These are phyloP conservation scores for Climacteris rufus DNA, from an alignment of 2,113 vertebrate genomes.

Conservation along the genomic window DNA sequence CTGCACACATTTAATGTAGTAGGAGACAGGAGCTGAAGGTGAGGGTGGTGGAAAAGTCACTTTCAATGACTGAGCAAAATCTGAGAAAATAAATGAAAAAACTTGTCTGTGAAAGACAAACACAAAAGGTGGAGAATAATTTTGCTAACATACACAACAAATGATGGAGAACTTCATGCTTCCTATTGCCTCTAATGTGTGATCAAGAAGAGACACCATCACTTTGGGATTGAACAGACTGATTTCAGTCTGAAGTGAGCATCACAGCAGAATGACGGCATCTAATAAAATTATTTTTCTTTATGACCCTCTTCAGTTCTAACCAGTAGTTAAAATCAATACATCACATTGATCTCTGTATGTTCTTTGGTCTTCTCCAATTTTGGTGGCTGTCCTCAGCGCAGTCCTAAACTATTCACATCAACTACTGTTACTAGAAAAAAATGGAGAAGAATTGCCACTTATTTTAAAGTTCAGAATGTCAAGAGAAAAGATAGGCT, in stretches of 20 bases:
- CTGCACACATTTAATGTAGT: neutral
- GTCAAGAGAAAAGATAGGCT: neutral
- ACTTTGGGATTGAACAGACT: neutral
- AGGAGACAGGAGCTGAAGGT: neutral
- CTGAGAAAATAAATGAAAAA: neutral
- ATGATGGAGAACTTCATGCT: neutral
- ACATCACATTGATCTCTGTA: neutral
- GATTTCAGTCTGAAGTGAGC: neutral
- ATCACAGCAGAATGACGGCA: neutral
- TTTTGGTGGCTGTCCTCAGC: neutral
- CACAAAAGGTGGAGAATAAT: neutral
- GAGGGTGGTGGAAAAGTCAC: neutral
- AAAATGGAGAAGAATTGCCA: neutral
- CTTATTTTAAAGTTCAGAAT: neutral
- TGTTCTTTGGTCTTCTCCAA: neutral
- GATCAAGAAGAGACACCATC: neutral
- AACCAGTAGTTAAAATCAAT: neutral
- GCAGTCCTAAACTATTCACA: neutral
- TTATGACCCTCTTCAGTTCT: neutral
- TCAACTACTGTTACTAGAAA: neutral
- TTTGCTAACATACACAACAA: neutral
- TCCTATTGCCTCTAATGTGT: neutral
- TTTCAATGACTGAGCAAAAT: neutral
- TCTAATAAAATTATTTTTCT: neutral
- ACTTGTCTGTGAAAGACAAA: neutral